A percentile compares a stretch with the other conserved stretches of the same genome.
Evolutionary conservation across 1,140 invertebrate species (phyloP).

Genomic region (Semibalanus balanoides): DNA sequence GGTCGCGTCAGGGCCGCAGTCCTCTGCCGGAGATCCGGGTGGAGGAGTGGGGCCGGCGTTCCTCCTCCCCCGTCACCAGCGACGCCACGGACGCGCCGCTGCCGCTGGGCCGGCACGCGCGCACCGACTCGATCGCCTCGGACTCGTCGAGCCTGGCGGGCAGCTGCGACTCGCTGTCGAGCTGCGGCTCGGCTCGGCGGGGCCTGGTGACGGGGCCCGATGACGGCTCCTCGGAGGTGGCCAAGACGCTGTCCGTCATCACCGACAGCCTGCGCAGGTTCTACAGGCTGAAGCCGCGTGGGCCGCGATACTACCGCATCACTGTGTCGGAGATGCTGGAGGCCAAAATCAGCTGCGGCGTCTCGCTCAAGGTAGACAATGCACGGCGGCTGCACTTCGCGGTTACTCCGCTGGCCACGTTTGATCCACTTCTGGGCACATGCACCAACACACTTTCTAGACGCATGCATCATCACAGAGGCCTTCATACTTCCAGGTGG

Average conservation of each 20-base stretch:
- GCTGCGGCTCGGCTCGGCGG: neutral
- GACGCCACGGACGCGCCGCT: neutral
- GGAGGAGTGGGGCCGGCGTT: neutral
- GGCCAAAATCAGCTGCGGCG: neutral
- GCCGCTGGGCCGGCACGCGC: neutral
- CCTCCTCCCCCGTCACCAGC: too few relatives aligned
- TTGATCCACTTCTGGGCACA: too few relatives aligned
- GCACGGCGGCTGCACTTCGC: too few relatives aligned
- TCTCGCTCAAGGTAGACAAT: neutral
- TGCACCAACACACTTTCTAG: too few relatives aligned
- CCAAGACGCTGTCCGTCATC: neutral
- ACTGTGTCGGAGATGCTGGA: neutral
- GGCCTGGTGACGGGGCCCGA: conserved; percentile 38
- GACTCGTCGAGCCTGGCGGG: neutral
- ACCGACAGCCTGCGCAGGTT: neutral
- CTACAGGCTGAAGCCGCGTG: neutral
- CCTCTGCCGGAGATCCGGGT: neutral
- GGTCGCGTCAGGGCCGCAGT: neutral
- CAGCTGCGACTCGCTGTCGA: neutral
- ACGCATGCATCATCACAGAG: too few relatives aligned
- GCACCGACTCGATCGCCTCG: neutral
- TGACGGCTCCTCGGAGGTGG: neutral
- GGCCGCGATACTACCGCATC: neutral
- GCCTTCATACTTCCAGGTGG: too few relatives aligned
- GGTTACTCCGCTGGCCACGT: too few relatives aligned